phyloP scores from a whole-genome alignment of 2,888 invertebrate species.

The Lamellibrachia satsuma region DNA sequence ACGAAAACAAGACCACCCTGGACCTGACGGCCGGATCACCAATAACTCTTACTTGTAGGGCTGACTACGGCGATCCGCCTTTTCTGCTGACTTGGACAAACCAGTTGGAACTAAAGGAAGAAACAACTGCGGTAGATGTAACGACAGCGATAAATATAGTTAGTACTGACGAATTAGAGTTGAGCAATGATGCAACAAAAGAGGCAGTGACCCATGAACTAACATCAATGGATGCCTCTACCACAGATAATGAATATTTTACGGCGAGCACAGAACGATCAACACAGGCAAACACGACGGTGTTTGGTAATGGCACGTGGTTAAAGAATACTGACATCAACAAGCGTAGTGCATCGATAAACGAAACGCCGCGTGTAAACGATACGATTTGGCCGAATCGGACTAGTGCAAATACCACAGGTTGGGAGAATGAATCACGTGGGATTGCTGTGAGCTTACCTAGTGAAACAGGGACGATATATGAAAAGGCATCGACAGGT shows the following conservation, averaged over 20 bases:
- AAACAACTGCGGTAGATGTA: background rate
- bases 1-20: background rate
- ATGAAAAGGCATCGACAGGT: background rate
- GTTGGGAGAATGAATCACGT: background rate
- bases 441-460: background rate
- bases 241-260: background rate
- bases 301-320: background rate
- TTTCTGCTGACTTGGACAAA: background rate
- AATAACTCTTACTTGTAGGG: background rate
- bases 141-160: background rate
- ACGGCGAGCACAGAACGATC: background rate
- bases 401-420: background rate
- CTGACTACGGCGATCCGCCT: background rate
- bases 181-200: background rate
- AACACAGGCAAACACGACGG: background rate
- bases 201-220: background rate
- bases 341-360: background rate
- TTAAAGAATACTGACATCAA: background rate
- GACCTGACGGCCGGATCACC: background rate
- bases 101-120: background rate
- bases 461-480: background rate
- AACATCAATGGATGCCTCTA: background rate
- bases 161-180: background rate
- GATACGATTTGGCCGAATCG: background rate
- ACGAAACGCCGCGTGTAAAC: background rate